phyloP scores from a whole-genome alignment of 92 coral and sea anemone species.

The Phymanthus crucifer region DNA sequence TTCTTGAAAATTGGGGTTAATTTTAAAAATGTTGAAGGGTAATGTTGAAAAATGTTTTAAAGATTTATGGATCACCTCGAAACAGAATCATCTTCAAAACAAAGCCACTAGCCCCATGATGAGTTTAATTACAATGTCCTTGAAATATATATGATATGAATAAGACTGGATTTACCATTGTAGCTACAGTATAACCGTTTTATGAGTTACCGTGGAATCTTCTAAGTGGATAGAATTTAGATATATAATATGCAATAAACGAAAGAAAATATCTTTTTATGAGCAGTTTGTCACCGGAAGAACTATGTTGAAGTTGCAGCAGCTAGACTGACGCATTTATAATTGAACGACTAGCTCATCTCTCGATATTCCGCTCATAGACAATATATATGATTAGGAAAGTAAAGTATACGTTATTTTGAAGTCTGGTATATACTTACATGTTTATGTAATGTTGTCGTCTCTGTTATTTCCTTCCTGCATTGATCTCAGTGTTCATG shows the following conservation, averaged over 20 bases:
- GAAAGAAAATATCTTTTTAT: neutral
- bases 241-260: neutral
- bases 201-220: too few species aligned
- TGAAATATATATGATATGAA: too few species aligned
- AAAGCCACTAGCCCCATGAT: too few species aligned
- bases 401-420: neutral
- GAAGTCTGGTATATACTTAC: neutral
- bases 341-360: neutral
- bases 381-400: neutral
- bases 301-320: neutral
- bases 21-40: neutral
- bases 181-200: neutral
- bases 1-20: neutral
- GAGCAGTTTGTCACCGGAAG: neutral
- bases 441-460: neutral
- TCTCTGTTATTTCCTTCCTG: neutral
- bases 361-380: neutral
- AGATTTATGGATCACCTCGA: too few species aligned
- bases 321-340: neutral
- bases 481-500: neutral
- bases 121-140: too few species aligned
- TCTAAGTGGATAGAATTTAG: neutral
- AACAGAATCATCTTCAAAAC: too few species aligned
- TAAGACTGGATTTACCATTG: too few species aligned
- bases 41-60: neutral